Conservation (phyloP, 1,140 invertebrate species). For the Nixonia krombeini region DNA sequence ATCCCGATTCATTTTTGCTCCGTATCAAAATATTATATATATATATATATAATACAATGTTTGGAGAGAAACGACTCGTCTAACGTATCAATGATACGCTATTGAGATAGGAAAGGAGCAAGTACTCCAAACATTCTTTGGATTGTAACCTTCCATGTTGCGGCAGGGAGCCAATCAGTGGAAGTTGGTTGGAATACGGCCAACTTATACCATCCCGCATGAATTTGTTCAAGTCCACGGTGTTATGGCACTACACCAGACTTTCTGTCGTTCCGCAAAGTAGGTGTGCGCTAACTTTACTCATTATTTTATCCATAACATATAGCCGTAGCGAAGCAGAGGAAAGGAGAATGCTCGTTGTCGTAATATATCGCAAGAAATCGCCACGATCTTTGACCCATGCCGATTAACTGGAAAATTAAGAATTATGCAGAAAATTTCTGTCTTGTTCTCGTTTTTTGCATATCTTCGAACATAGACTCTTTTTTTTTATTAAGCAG, state of each 20-base stretch:
- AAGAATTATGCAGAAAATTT: too few species aligned
- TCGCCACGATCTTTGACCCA: too few species aligned
- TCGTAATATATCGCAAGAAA: slow-evolving; percentile 7
- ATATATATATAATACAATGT: too few species aligned
- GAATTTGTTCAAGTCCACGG: slow-evolving; percentile 35
- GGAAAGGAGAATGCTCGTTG: slow-evolving; percentile 17
- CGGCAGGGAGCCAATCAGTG: slow-evolving; percentile 58
- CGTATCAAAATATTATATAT: too few species aligned
- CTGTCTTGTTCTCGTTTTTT: too few species aligned
- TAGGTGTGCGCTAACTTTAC: slow-evolving; percentile 52
- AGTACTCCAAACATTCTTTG: slow-evolving; percentile 40
- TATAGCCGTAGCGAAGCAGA: slow-evolving; percentile 11
- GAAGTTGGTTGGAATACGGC: slow-evolving; percentile 61
- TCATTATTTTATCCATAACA: slow-evolving; percentile 57
- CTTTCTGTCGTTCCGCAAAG: slow-evolving; percentile 29
- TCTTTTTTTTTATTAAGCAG: too few species aligned
- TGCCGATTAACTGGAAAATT: too few species aligned
- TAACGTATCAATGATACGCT: slow-evolving; percentile 21
- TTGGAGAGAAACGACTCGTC: not conserved
- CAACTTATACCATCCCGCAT: slow-evolving; percentile 59
- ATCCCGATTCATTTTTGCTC: too few species aligned
- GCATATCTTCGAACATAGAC: too few species aligned
- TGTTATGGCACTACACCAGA: slow-evolving; percentile 24
- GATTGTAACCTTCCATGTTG: slow-evolving; percentile 47
- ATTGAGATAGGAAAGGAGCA: slow-evolving; percentile 23